phyloP scores from a whole-genome alignment of 1,140 invertebrate species.

The Sminthurinus signatus region DNA sequence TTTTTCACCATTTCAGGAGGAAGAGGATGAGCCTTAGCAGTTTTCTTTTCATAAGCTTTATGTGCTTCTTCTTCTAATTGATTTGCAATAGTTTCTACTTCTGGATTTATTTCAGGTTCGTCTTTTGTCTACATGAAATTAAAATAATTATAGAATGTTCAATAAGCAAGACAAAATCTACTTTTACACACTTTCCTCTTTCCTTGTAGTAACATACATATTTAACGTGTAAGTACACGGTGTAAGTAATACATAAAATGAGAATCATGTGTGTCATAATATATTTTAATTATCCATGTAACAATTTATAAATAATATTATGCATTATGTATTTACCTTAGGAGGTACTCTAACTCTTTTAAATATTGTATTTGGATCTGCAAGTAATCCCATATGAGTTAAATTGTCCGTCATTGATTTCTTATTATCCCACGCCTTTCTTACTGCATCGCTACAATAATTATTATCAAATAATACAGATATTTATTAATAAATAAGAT shows the following conservation, averaged over 20 bases:
- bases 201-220: no score
- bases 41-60: slow-evolving; percentile 25
- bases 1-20: slow-evolving; percentile 35
- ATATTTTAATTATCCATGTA: no score
- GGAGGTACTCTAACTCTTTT: no score
- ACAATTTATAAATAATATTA: no score
- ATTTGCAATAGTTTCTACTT: background rate
- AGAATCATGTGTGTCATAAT: no score
- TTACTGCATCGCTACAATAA: slow-evolving; percentile 31
- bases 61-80: slow-evolving; percentile 17
- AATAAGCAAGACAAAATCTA: no score
- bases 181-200: no score
- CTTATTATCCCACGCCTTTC: slow-evolving; percentile 32
- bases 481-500: background rate
- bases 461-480: slow-evolving; percentile 3
- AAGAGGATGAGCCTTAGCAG: slow-evolving; percentile 23
- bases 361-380: slow-evolving; percentile 24
- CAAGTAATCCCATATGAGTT: slow-evolving; percentile 35
- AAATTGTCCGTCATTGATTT: slow-evolving; percentile 33
- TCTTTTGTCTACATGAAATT: no score
- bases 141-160: no score
- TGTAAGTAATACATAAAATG: no score
- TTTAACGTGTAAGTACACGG: no score
- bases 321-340: no score
- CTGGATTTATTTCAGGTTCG: background rate